phyloP scores from a whole-genome alignment of 2,113 vertebrate species.

The Nipponia nippon region DNA sequence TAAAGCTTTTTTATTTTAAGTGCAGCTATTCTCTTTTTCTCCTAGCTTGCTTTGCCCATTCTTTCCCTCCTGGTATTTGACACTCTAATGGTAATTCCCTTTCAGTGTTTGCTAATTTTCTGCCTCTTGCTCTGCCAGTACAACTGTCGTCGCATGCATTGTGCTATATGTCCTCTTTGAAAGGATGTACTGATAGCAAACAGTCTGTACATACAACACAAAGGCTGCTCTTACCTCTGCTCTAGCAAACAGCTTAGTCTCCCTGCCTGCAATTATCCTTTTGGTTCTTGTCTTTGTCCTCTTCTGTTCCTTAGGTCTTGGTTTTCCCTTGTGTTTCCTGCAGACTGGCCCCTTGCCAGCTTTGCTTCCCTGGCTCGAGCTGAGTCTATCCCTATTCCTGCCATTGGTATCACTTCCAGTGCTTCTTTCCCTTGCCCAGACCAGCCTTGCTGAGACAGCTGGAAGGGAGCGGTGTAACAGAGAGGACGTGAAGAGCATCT shows the following conservation, averaged over 20 bases:
- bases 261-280: not conserved
- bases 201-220: not conserved
- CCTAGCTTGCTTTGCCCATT: not conserved
- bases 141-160: not conserved
- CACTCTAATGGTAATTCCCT: not conserved
- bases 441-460: not conserved
- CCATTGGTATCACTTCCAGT: not conserved
- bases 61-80: not conserved
- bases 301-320: not conserved
- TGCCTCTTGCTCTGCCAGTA: not conserved
- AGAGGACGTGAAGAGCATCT: not conserved
- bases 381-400: not conserved
- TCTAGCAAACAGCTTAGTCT: not conserved
- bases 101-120: not conserved
- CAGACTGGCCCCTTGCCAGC: not conserved
- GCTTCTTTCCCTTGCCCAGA: not conserved
- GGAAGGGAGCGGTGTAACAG: not conserved
- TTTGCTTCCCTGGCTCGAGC: not conserved
- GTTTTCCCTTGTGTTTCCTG: not conserved
- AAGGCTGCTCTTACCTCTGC: constrained; percentile 9
- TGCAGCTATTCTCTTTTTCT: not conserved
- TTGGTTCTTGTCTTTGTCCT: not conserved
- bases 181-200: not conserved
- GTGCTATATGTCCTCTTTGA: not conserved
- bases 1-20: not conserved